Evolutionary conservation across 2,888 invertebrate genomes (phyloP).

Genomic region (Ctena decussata): DNA sequence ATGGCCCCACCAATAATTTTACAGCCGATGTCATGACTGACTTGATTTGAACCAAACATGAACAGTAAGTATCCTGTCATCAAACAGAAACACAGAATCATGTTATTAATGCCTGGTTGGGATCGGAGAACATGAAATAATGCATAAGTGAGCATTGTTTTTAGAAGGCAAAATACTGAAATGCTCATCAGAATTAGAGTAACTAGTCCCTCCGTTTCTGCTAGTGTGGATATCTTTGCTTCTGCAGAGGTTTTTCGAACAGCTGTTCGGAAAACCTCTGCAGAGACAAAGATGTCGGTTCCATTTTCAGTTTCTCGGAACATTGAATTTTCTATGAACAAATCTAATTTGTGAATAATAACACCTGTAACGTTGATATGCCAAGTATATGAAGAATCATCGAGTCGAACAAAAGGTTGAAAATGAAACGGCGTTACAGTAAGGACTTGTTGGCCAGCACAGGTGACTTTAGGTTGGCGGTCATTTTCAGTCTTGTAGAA

Average conservation of each 20-base stretch:
- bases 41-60: conserved; percentile 39
- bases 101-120: conserved; percentile 61
- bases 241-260: neutral
- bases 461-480: neutral
- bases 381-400: neutral
- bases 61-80: conserved; percentile 57
- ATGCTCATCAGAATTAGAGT: conserved; percentile 35
- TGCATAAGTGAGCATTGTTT: conserved; percentile 61
- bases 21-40: conserved; percentile 41
- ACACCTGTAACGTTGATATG: conserved; percentile 16
- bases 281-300: neutral
- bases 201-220: conserved; percentile 4
- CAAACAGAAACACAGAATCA: conserved; percentile 58
- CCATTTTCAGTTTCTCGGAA: neutral
- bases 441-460: neutral
- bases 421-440: neutral
- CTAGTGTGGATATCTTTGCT: neutral
- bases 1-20: conserved; percentile 53
- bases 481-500: neutral
- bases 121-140: conserved; percentile 51
- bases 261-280: neutral
- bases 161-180: conserved; percentile 52
- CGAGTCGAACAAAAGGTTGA: conserved; percentile 1
- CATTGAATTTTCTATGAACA: neutral
- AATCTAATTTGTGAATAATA: neutral